Evolutionary conservation across 2,888 invertebrate genomes (phyloP).

Genomic region (Hybos culiciformis): DNA sequence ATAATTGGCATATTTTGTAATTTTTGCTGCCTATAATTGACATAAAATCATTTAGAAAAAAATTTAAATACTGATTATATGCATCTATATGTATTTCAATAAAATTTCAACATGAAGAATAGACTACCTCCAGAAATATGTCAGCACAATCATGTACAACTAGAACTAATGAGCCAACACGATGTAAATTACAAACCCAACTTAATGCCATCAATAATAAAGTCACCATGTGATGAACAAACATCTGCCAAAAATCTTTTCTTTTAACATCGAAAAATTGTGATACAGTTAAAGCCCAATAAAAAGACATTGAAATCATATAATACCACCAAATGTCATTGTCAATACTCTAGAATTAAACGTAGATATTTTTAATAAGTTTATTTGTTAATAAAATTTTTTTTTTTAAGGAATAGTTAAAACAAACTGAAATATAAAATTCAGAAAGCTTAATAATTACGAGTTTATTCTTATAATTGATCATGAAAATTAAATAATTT

Average conservation of each 20-base stretch:
- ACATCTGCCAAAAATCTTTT: constrained; percentile 98
- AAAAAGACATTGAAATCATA: constrained; percentile 88
- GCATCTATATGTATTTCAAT: not conserved
- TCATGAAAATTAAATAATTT: no score
- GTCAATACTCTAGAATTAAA: constrained; percentile 54
- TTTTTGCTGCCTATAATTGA: constrained; percentile 68
- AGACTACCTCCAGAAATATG: constrained; percentile 76
- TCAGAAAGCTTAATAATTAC: not conserved
- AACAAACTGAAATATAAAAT: not conserved
- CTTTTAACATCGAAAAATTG: constrained; percentile 89
- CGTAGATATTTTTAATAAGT: no score
- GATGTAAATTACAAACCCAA: constrained; percentile 87
- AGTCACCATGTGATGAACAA: constrained; percentile 91
- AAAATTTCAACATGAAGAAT: no score
- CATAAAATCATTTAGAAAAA: not conserved
- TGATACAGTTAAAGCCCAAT: constrained; percentile 84
- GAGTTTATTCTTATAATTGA: no score
- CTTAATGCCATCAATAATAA: constrained; percentile 80
- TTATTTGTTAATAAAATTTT: no score
- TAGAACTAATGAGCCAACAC: constrained; percentile 81
- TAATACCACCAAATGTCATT: constrained; percentile 93
- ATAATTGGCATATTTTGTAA: constrained; percentile 83
- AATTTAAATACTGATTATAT: not conserved
- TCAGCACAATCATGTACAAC: constrained; percentile 81
- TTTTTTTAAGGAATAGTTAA: not conserved